A percentile compares a stretch with the other conserved stretches of the same genome.
These are phyloP conservation scores for Polydrusus pterygomalis DNA, from an alignment of 2,888 invertebrate species.

Conservation along the genomic window DNA sequence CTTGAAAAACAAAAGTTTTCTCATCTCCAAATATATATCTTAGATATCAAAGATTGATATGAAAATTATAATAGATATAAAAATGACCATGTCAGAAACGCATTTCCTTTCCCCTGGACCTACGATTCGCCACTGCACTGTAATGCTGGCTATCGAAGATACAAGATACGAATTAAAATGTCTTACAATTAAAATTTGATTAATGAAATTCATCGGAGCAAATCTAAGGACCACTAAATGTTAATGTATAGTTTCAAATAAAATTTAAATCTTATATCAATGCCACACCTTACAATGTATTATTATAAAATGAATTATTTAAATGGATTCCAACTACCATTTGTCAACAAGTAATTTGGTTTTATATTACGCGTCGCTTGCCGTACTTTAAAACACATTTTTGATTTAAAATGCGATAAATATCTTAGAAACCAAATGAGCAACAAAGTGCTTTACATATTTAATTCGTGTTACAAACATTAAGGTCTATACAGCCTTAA, in stretches of 20 bases:
- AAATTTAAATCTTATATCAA: slow-evolving; percentile 31
- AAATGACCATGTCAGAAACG: no score
- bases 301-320: slow-evolving; percentile 44
- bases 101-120: no score
- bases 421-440: slow-evolving; percentile 41
- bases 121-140: no score
- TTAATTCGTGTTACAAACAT: slow-evolving; percentile 38
- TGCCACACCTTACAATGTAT: slow-evolving; percentile 38
- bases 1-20: no score
- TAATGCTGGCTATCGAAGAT: not conserved
- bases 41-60: no score
- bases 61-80: no score
- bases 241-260: slow-evolving; percentile 24
- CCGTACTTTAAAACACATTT: slow-evolving; percentile 44
- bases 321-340: slow-evolving; percentile 35
- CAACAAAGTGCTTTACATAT: slow-evolving; percentile 49
- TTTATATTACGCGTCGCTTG: slow-evolving; percentile 36
- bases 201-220: slow-evolving; percentile 17
- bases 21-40: no score
- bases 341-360: slow-evolving; percentile 43
- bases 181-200: slow-evolving; percentile 20
- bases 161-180: not conserved
- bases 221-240: slow-evolving; percentile 21
- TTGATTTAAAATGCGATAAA: slow-evolving; percentile 44
- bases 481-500: slow-evolving; percentile 24